Conservation (phyloP, 2,113 vertebrate species). For the Lepus timidus region DNA sequence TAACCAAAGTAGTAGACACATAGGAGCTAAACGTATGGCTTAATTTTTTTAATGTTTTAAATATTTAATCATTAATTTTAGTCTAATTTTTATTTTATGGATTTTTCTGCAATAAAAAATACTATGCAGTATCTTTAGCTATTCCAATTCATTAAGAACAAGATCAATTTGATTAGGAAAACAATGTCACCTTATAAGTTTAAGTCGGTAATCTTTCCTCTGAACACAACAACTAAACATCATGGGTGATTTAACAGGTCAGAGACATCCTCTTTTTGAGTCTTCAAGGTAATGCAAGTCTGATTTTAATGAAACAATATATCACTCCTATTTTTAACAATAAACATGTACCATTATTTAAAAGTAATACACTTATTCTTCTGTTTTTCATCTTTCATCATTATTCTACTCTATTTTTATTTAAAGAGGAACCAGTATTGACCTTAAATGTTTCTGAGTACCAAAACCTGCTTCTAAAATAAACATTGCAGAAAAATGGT, state of each 20-base stretch:
- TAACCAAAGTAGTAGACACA: not conserved
- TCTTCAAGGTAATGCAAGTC: not conserved
- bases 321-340: slow-evolving; percentile 40
- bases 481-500: not conserved
- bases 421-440: not conserved
- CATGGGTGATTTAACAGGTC: not conserved
- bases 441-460: not conserved
- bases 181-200: slow-evolving; percentile 23
- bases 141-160: slow-evolving; percentile 20
- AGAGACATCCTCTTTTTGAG: not conserved
- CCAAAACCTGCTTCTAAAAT: not conserved
- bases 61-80: slow-evolving; percentile 39
- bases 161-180: not conserved
- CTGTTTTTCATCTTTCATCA: slow-evolving; percentile 19
- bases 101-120: slow-evolving; percentile 20
- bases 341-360: not conserved
- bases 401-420: not conserved
- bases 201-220: slow-evolving; percentile 1
- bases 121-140: slow-evolving; percentile 39
- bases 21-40: not conserved
- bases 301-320: slow-evolving; percentile 5
- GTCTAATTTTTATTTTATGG: not conserved
- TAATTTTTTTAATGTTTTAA: slow-evolving; percentile 36
- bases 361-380: slow-evolving; percentile 24
- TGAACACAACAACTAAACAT: not conserved